A percentile compares a stretch with the other conserved stretches of the same genome.
These are phyloP conservation scores for Microhierax caerulescens DNA, from an alignment of 2,797 vertebrate genomes.

Conservation along the genomic window DNA sequence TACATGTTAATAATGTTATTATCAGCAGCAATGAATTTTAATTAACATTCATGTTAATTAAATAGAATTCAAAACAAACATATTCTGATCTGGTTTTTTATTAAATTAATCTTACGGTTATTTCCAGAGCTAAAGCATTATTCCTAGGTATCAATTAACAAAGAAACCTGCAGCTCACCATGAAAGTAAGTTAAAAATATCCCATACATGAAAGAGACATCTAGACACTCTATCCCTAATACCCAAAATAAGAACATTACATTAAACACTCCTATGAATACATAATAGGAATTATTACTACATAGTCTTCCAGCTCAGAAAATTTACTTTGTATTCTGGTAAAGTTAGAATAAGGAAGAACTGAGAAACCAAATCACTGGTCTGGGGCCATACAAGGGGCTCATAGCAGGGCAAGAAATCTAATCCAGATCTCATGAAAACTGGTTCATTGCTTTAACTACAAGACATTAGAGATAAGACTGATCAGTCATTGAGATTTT, in stretches of 20 bases:
- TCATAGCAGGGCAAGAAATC: background rate
- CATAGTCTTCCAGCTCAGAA: background rate
- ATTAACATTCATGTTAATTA: slow-evolving; percentile 54
- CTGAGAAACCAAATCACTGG: background rate
- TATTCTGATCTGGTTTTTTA: slow-evolving; percentile 38
- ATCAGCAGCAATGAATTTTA: slow-evolving; percentile 55
- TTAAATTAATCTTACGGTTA: background rate
- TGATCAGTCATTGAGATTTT: background rate
- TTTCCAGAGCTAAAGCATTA: background rate
- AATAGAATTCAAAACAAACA: slow-evolving; percentile 44
- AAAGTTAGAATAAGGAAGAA: background rate
- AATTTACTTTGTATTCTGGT: background rate
- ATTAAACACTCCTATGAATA: background rate
- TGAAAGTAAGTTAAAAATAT: background rate
- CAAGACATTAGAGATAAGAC: background rate
- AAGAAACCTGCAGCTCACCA: background rate
- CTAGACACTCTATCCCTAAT: background rate
- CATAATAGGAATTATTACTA: background rate
- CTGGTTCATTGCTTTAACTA: background rate
- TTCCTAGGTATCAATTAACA: background rate
- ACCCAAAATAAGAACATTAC: background rate
- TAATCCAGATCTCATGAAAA: background rate
- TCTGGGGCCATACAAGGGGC: background rate
- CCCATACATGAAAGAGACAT: background rate
- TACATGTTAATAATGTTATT: slow-evolving; percentile 69